phyloP scores from a whole-genome alignment of 2,113 vertebrate species.

The Neopipo cinnamomea region DNA sequence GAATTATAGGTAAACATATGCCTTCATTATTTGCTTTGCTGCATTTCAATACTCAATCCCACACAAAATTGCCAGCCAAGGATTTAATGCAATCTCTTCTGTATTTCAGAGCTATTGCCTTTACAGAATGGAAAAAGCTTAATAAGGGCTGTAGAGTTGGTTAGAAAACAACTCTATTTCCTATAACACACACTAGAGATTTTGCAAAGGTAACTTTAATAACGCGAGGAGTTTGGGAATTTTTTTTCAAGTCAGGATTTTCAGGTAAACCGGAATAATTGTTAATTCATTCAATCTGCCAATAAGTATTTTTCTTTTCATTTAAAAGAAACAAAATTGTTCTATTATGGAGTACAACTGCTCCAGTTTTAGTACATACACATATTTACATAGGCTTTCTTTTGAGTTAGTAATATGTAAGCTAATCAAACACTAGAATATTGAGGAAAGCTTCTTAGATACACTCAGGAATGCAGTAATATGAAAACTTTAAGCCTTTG shows the following conservation, averaged over 20 bases:
- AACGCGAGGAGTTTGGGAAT: not conserved
- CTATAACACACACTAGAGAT: slow-evolving; percentile 42
- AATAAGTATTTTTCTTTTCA: not conserved
- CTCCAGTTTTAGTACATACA: not conserved
- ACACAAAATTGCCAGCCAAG: slow-evolving; percentile 81
- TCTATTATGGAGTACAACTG: not conserved
- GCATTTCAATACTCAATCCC: slow-evolving; percentile 84
- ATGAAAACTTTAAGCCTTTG: not conserved
- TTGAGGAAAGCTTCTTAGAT: not conserved
- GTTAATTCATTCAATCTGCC: not conserved
- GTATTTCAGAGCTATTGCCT: slow-evolving; percentile 76
- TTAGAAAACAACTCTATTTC: slow-evolving; percentile 60
- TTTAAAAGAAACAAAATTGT: not conserved
- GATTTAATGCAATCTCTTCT: slow-evolving; percentile 79
- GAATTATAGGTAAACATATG: slow-evolving; percentile 92
- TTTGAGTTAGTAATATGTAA: not conserved
- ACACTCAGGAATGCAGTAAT: not conserved
- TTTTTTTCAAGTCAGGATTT: not conserved
- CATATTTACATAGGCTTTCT: not conserved
- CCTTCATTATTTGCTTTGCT: slow-evolving; percentile 92
- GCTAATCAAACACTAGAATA: slow-evolving; percentile 18
- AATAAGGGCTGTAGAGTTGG: slow-evolving; percentile 65
- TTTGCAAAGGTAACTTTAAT: slow-evolving; percentile 39
- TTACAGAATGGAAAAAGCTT: slow-evolving; percentile 71
- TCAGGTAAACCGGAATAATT: not conserved